phyloP scores from a whole-genome alignment of 1,140 invertebrate genomes.

The Drosophila lacertosa region DNA sequence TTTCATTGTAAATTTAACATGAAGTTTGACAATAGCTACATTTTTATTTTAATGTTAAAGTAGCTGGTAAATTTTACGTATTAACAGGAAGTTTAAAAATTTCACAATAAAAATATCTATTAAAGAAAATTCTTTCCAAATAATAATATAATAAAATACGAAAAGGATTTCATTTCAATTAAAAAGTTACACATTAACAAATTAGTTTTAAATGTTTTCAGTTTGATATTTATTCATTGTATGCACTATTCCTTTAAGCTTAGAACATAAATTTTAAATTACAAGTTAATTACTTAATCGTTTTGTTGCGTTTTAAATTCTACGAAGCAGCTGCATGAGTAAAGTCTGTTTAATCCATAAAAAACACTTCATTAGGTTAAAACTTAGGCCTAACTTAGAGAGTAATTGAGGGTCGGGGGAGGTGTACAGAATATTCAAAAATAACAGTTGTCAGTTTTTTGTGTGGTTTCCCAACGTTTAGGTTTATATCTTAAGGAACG shows the following conservation, averaged over 20 bases:
- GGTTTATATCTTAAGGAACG: slow-evolving; percentile 40
- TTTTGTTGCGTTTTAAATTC: slow-evolving; percentile 26
- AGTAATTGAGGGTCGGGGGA: neutral
- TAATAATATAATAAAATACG: no score
- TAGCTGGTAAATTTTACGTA: no score
- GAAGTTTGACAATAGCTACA: no score
- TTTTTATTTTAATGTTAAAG: no score
- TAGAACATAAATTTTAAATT: slow-evolving; percentile 43
- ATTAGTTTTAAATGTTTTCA: slow-evolving; percentile 12
- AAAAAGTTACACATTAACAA: no score
- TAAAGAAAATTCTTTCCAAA: no score
- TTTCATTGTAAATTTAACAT: no score
- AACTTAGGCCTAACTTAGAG: slow-evolving; percentile 28
- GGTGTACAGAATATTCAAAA: slow-evolving; percentile 7
- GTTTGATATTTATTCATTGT: slow-evolving; percentile 66
- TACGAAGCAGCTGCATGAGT: neutral
- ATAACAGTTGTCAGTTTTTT: slow-evolving; percentile 15
- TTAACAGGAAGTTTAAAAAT: no score
- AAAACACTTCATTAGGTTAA: slow-evolving; percentile 12
- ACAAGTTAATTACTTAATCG: slow-evolving; percentile 25
- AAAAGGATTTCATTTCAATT: no score
- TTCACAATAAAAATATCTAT: no score
- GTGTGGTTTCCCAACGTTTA: neutral
- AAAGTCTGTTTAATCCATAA: slow-evolving; percentile 1
- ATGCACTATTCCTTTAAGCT: slow-evolving; percentile 35